These are phyloP conservation scores for Piprites chloris DNA, from an alignment of 2,113 vertebrate species.

Conservation along the genomic window DNA sequence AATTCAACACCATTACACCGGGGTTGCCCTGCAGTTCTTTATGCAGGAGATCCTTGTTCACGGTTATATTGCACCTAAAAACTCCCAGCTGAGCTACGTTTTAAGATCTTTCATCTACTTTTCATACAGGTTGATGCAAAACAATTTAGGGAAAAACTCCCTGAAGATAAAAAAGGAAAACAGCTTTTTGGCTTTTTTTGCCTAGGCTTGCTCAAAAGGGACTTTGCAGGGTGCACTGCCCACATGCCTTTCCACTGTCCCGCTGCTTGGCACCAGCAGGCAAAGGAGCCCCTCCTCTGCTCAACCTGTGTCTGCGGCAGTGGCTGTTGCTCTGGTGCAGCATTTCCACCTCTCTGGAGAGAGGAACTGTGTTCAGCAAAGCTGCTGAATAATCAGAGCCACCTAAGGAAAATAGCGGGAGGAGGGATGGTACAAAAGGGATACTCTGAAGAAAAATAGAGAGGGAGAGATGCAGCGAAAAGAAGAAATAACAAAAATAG, in stretches of 20 bases:
- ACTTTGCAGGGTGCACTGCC: not conserved
- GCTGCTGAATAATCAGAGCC: not conserved
- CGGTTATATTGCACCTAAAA: not conserved
- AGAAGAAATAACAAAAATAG: not conserved
- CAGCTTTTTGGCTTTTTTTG: not conserved
- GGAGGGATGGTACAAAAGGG: not conserved
- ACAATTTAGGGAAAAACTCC: not conserved
- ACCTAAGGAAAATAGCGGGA: not conserved
- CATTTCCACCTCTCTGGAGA: not conserved
- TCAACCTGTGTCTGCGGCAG: not conserved
- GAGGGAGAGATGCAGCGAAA: not conserved
- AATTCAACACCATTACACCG: not conserved
- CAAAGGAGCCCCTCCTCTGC: not conserved
- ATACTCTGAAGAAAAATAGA: not conserved
- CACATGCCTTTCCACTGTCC: not conserved
- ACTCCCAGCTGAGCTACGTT: not conserved
- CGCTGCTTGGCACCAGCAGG: not conserved
- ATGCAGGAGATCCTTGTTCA: not conserved
- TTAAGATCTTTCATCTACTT: not conserved
- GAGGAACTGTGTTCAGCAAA: not conserved
- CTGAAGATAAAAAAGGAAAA: not conserved
- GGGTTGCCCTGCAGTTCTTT: not conserved
- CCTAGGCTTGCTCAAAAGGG: not conserved
- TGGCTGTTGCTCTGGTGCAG: not conserved
- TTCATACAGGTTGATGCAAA: not conserved